Conservation (phyloP, 2,888 invertebrate genomes). For the Neoascia interrupta region DNA sequence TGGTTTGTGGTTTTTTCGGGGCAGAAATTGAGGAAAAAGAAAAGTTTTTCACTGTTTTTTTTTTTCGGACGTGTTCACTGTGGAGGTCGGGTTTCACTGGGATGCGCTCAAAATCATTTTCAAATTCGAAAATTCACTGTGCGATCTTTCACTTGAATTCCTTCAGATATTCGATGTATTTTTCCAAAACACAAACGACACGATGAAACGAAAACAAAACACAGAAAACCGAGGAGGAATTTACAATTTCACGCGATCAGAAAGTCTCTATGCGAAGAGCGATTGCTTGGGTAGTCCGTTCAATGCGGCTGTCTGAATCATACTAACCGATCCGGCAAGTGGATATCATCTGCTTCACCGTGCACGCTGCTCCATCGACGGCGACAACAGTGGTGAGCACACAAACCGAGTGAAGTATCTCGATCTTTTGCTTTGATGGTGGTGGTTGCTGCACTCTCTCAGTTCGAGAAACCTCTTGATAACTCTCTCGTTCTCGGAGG, state of each 20-base stretch:
- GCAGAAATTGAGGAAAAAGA: neutral
- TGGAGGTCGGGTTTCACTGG: conserved; percentile 19
- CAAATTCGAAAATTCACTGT: conserved; percentile 8
- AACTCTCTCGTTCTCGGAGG: conserved; percentile 7
- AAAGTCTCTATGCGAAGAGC: conserved; percentile 35
- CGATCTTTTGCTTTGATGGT: neutral
- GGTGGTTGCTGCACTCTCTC: conserved; percentile 34
- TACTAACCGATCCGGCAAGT: conserved; percentile 65
- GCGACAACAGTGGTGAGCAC: conserved; percentile 19
- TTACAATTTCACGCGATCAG: conserved; percentile 55
- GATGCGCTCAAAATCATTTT: conserved; percentile 36
- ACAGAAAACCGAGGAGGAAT: conserved; percentile 5
- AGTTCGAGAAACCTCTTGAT: conserved; percentile 35
- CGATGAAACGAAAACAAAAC: neutral
- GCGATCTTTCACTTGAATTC: conserved; percentile 33
- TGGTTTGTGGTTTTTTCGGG: neutral
- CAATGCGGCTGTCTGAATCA: conserved; percentile 60
- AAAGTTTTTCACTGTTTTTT: conserved; percentile 15
- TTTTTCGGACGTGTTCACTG: conserved; percentile 12
- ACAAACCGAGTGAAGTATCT: conserved; percentile 46
- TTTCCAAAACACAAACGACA: conserved; percentile 9
- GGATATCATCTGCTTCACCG: conserved; percentile 64
- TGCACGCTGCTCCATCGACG: conserved; percentile 14
- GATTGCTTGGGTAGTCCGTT: conserved; percentile 48
- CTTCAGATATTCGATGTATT: conserved; percentile 8